These are phyloP conservation scores for Stichodactyla helianthus DNA, from an alignment of 64 coral and sea anemone species.

Conservation along the genomic window DNA sequence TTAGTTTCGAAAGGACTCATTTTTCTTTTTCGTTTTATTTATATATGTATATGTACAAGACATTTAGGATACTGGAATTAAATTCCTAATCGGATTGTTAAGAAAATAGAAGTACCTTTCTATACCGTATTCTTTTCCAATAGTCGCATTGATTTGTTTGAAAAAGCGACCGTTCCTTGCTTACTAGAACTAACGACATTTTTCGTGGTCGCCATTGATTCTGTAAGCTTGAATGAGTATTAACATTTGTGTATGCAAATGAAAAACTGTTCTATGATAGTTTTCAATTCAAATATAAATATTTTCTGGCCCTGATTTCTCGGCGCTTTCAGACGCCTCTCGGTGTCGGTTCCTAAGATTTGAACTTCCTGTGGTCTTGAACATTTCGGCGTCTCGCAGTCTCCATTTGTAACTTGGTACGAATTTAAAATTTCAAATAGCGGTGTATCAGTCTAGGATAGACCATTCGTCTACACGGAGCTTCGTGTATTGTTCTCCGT, in stretches of 20 bases:
- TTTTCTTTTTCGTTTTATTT: not conserved
- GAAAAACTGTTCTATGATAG: not conserved
- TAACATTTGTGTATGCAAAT: not conserved
- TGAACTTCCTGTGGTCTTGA: not conserved
- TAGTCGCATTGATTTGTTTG: not conserved
- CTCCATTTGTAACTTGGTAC: not conserved
- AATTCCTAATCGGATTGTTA: too few relatives aligned
- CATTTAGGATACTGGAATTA: too few relatives aligned
- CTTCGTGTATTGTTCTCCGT: not conserved
- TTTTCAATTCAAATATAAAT: not conserved
- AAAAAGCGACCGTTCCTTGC: not conserved
- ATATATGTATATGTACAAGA: not conserved
- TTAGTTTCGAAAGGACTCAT: not conserved
- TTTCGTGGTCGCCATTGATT: not conserved
- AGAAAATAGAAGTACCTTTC: not conserved
- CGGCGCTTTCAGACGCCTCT: not conserved
- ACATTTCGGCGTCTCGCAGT: slow-evolving; percentile 13
- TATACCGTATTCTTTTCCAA: not conserved
- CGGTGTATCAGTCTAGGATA: not conserved
- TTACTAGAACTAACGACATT: not conserved
- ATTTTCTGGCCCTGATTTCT: not conserved
- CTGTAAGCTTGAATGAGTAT: not conserved
- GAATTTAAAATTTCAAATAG: not conserved
- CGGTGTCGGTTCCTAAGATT: not conserved
- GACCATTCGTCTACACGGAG: not conserved